Base-by-base conservation (phyloP, 1,140 invertebrate species). In the Sarcophaga peregrina region DNA sequence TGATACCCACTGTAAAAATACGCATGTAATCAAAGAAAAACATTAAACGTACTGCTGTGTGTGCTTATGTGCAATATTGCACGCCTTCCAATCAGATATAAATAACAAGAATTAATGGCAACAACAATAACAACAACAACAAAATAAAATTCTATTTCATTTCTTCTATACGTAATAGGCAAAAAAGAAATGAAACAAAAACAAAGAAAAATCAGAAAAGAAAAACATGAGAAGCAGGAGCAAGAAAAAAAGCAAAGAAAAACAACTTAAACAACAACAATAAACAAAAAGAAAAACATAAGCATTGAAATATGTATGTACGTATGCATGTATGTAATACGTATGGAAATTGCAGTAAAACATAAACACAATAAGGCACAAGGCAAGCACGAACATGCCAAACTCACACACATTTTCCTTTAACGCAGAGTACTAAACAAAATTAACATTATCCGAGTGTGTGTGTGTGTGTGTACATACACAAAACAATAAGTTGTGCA, bases 11-110 rank as follows among this genome's bases (percentile, higher is more conserved):
- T 37, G 25, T 37, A 37, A 37, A 37, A 37, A 37, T 4, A 37
- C 25, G 4, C 25, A 37, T 37, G 25, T 37, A 37, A 37, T 37
- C 25, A 1, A 37, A 2, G 4, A 37, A 37, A 37, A 37, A 37
- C 25, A 37, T 37, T 37, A 37, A 37, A 37, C 4, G 25, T 1
- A 37, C 25, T 68, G n/a, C n/a, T n/a, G n/a, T n/a, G 62, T 20
- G 6, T 68, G 62, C 62, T n/a, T 68, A 4, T 37, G 25, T 37
- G 62, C 62, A 25, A 20, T 25, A 20, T 5, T 68, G 62, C 62
- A 68, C 62, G 62, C 62, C 62, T 68, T 20, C 62, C 62, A 68
- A 68, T 68, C 62, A 68, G 62, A 68, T 37, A 37, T 37, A 37
- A 37, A 37, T 37, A 37, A 37, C 25, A 37, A 37, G 25, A 37